Base-by-base conservation (phyloP, 2,113 vertebrate genomes). In the Hyperopisus bebe region DNA sequence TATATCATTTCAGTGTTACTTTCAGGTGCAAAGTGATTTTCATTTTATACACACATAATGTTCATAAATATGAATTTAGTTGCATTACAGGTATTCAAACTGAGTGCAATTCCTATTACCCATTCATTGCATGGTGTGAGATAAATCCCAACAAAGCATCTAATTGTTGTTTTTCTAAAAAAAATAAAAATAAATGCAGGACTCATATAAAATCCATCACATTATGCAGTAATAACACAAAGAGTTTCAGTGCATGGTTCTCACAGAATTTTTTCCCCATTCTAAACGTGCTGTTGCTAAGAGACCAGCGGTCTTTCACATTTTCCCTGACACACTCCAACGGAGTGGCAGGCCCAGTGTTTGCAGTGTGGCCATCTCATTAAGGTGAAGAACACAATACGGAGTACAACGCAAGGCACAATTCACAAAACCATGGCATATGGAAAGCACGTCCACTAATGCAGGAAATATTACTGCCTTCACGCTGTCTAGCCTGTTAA, bases 211-310 rank as follows among this genome's bases (percentile, higher is more conserved):
- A 86, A 86, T 27, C 83, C 50, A 19, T 39, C 85, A 55, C 50
- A 87, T 87, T 87, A 53, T 53, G n/a, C 85, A 55, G 47, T 9
- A 86, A 55, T 51, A 87, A 87, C 7, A 53, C 85, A 51, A 53
- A 87, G 50, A 35, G 50, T 87, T 27, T 87, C 85, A 53, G n/a
- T 50, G 55, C 88, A 90, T 93, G 90, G 91, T 93, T 92, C 91
- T 90, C 24, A 55, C 91, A 11, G n/a, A 91, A 91, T 92, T 90
- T 90, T 91, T 87, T 86, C 92, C 90, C 92, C 90, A 90, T 91
- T 91, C 15, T 92, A 93, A 93, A 92, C 89, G 89, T 93, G 93
- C 93, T 94, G 94, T 94, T 94, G 94, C 94, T 94, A 94, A 93
- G 94, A 94, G 93, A 94, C 94, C 89, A 92, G 84, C 90, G 85